Evolutionary conservation across 1,140 invertebrate genomes (phyloP), one percentile per base, ranked within the genome.

Genomic region (Drosophila erecta): DNA sequence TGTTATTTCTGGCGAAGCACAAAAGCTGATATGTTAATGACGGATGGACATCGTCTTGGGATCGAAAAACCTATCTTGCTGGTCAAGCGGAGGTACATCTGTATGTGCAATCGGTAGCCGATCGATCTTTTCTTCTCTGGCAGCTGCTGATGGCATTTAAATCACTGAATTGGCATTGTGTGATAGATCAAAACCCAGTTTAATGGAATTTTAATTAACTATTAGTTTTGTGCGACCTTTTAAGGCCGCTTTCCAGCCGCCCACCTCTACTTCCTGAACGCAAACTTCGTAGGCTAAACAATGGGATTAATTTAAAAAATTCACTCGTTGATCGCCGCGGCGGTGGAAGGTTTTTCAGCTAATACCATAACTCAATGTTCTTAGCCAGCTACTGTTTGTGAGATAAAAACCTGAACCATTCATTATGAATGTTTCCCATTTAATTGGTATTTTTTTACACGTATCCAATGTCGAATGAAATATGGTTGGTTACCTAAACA

Each of bases 131-230:
- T 76, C 69, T 81, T 47, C 47, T 76, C 60, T 67, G 57, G 65
- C 56, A 51, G 47, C 58, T 62, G 67, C 72, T 87, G 70, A 71
- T 87, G 83, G 83, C 83, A 87, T 78, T 86, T 79, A 79, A 86
- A 86, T 78, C 57, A 70, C 61, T 76, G 22, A 79, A 69, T 69
- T 24, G 55, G 71, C 70, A 60, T 75, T 56, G 50, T 57, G 56
- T 67, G 80, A 60, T 73, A 49, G 71, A 79, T 83, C 47, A 73
- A 72, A 66, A 64, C 27, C 40, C 10, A 54, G 37, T 83, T 87
- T 87, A 87, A 87, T 87, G 79, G 79, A 79, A 87, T 65, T 81
- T 79, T 87, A 87, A 87, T 87, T 81, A 87, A 79, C 83, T 83
- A 87, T 83, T 72, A 76, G 65, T 59, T 80, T 49, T 40, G 49